phyloP scores from a whole-genome alignment of 2,797 vertebrate genomes.

The Alfaro cultratus region DNA sequence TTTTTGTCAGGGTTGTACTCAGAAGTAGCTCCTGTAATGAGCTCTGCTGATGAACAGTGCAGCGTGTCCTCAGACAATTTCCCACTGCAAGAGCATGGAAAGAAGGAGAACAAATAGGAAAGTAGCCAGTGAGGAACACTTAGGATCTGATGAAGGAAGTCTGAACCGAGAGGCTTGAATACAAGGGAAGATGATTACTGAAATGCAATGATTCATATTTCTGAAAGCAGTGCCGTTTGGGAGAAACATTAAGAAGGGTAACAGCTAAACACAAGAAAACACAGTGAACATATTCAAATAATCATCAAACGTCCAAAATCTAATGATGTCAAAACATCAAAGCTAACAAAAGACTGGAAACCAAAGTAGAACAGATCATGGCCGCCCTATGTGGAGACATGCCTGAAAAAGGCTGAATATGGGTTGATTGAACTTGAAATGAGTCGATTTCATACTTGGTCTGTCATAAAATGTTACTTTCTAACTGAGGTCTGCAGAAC shows the following conservation, averaged over 20 bases:
- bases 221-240: neutral
- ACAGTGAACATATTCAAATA: neutral
- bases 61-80: neutral
- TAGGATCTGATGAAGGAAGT: neutral
- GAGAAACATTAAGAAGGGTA: neutral
- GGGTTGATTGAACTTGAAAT: neutral
- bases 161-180: neutral
- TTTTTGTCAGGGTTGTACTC: no score
- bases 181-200: neutral
- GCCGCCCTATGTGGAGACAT: neutral
- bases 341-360: neutral
- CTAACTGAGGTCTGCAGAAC: neutral
- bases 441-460: neutral
- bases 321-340: neutral
- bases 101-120: neutral
- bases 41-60: no score
- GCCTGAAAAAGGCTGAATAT: neutral
- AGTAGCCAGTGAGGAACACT: neutral
- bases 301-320: neutral
- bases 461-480: neutral
- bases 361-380: neutral
- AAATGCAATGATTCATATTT: neutral
- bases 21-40: no score
- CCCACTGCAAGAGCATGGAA: neutral
- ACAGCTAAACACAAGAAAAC: neutral